Evolutionary conservation across 1,140 invertebrate genomes (phyloP).

Genomic region (Brachionus angularis): DNA sequence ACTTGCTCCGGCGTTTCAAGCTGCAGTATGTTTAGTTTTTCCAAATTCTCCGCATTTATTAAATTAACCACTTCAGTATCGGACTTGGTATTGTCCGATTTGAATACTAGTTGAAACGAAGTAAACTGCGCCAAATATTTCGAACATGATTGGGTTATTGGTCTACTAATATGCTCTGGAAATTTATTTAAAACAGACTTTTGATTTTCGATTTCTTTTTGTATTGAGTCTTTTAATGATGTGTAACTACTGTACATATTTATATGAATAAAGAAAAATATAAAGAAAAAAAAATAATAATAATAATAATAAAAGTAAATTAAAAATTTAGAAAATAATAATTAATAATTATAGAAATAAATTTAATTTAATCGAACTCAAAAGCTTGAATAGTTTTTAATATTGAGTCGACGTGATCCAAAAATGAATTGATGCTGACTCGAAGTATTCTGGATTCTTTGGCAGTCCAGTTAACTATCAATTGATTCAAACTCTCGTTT

Average conservation of each 20-base stretch:
- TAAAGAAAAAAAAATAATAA: not conserved
- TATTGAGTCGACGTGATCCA: constrained; percentile 31
- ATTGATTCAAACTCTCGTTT: not conserved
- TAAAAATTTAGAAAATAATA: not conserved
- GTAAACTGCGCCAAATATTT: constrained; percentile 40
- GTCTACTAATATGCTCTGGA: constrained; percentile 11
- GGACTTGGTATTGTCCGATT: not conserved
- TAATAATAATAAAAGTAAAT: not conserved
- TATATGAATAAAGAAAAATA: not conserved
- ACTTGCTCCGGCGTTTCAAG: constrained; percentile 27
- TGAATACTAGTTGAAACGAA: constrained; percentile 31
- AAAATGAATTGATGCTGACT: constrained; percentile 15
- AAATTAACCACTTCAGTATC: not conserved
- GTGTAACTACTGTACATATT: constrained; percentile 27
- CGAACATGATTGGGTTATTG: constrained; percentile 41
- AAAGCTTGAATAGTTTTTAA: constrained; percentile 24
- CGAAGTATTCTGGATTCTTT: constrained; percentile 35
- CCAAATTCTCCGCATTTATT: not conserved
- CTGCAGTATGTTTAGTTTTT: not conserved
- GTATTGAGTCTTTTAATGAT: constrained; percentile 27
- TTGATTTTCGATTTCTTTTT: constrained; percentile 44
- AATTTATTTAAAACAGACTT: constrained; percentile 40
- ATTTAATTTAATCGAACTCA: not conserved
- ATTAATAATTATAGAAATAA: too few relatives aligned
- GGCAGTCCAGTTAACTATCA: constrained; percentile 5